A percentile compares a stretch with the other conserved stretches of the same genome.
These are phyloP conservation scores for Anguilla rostrata DNA, from an alignment of 2,113 vertebrate genomes.

Conservation along the genomic window DNA sequence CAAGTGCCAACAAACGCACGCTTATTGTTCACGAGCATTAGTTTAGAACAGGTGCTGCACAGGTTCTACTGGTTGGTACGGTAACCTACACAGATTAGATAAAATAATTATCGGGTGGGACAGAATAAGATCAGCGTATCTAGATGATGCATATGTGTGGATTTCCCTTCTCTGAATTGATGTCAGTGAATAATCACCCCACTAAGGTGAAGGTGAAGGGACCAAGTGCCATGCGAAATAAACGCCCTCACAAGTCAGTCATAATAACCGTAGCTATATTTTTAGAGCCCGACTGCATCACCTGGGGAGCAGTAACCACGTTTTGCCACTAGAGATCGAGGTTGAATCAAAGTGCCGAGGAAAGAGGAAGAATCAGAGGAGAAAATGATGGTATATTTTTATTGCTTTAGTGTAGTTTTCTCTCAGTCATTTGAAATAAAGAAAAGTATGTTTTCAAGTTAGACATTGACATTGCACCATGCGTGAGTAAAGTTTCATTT, in stretches of 20 bases:
- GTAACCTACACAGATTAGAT: not conserved
- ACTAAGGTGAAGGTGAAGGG: too few relatives aligned
- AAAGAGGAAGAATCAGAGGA: not conserved
- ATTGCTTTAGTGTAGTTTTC: not conserved
- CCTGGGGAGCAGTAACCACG: not conserved
- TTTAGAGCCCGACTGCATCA: not conserved
- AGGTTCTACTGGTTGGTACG: not conserved
- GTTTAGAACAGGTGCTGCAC: not conserved
- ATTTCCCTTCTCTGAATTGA: not conserved
- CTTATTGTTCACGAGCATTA: not conserved
- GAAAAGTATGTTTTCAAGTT: not conserved
- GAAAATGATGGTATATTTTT: not conserved
- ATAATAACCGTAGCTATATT: not conserved
- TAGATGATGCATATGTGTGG: not conserved
- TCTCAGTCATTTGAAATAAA: not conserved
- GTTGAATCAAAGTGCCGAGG: not conserved
- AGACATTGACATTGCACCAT: too few relatives aligned
- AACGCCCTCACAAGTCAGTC: not conserved
- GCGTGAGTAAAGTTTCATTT: too few relatives aligned
- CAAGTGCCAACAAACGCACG: not conserved
- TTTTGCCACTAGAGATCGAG: not conserved
- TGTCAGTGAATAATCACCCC: not conserved
- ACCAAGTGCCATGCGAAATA: not conserved
- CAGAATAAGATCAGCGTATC: not conserved
- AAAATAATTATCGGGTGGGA: not conserved